phyloP scores from a whole-genome alignment of 2,113 vertebrate genomes.

The Perca schrenkii region DNA sequence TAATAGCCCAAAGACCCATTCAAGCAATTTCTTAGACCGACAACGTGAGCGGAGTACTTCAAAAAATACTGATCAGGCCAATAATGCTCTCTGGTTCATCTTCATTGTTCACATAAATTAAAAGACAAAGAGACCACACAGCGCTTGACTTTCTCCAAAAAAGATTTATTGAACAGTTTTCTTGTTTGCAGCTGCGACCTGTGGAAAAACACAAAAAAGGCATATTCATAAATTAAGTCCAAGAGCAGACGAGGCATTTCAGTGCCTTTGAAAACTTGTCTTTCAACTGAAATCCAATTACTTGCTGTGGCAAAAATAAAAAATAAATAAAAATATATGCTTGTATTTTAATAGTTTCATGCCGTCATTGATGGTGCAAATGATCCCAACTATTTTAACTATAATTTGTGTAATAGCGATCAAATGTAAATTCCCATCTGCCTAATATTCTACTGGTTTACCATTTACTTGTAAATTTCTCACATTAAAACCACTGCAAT shows the following conservation, averaged over 20 bases:
- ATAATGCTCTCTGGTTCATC: not conserved
- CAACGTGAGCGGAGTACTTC: not conserved
- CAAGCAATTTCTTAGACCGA: not conserved
- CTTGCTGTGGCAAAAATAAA: too few relatives aligned
- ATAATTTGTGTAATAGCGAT: conserved; percentile 22
- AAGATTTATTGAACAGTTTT: conserved; percentile 83
- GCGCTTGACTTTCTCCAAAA: conserved; percentile 76
- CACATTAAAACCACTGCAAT: conserved; percentile 1
- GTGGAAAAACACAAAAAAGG: conserved; percentile 29
- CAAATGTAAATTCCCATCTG: conserved; percentile 35
- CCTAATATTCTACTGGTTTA: conserved; percentile 13
- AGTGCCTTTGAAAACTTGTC: not conserved
- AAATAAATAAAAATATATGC: not conserved
- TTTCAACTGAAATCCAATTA: conserved; percentile 10
- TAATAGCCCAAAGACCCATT: not conserved
- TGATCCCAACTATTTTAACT: not conserved
- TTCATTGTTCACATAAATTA: not conserved
- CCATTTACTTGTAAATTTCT: conserved; percentile 18
- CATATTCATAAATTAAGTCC: not conserved
- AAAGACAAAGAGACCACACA: conserved; percentile 31
- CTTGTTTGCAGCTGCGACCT: conserved; percentile 87
- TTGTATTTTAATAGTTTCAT: conserved; percentile 4
- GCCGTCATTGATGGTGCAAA: not conserved
- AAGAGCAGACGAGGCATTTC: not conserved
- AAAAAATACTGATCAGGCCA: not conserved